Conservation (phyloP, 2,797 vertebrate genomes). For the Galagoides demidoff region DNA sequence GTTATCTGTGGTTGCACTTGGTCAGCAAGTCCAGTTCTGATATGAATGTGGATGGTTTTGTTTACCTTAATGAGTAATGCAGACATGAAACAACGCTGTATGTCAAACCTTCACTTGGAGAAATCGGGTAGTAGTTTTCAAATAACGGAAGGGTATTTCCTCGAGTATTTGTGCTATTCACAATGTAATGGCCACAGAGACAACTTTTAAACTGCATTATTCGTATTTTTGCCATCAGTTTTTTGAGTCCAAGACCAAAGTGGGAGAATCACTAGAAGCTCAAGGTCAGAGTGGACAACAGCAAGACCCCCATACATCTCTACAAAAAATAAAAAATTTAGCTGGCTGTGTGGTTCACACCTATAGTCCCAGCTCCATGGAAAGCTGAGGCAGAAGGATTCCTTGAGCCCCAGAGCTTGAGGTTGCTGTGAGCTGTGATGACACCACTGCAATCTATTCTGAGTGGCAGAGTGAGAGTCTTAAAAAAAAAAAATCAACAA, state of each 20-base stretch:
- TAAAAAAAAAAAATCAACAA: neutral
- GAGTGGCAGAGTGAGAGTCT: too few species aligned
- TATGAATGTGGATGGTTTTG: neutral
- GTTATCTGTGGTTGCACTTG: neutral
- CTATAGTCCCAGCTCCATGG: neutral
- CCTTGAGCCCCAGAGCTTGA: neutral
- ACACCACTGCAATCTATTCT: neutral
- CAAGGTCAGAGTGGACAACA: neutral
- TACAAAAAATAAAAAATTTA: neutral
- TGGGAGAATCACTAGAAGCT: neutral
- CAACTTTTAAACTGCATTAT: neutral
- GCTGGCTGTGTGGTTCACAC: neutral
- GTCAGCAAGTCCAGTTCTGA: neutral
- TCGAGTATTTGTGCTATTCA: neutral
- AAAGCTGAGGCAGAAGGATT: neutral
- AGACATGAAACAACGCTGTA: neutral
- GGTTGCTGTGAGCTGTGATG: neutral
- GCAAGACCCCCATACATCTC: neutral
- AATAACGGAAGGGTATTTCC: neutral
- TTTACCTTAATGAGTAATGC: neutral
- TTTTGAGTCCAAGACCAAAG: neutral
- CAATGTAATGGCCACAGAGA: neutral
- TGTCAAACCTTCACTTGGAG: neutral
- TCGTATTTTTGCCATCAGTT: neutral
- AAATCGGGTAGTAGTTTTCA: neutral